Evolutionary conservation across 2,888 invertebrate genomes (phyloP), one percentile per base, ranked within the genome.

Genomic region (Orchestes rusci): DNA sequence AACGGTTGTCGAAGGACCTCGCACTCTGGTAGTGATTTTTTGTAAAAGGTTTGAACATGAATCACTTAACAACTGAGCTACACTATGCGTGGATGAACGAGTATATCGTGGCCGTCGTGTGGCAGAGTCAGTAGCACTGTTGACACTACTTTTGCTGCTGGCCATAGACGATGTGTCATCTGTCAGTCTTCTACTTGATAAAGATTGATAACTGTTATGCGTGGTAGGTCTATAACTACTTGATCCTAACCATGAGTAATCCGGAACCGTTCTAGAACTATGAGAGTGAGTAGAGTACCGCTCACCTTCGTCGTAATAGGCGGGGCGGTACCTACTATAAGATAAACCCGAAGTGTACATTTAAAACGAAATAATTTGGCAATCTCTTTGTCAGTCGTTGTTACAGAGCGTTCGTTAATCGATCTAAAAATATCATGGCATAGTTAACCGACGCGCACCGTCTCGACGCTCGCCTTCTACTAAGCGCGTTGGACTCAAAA

Each of bases 1-100:
- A 28, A 56, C 54, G 4, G 65, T 62, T 5, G 71, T 80, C 38
- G 87, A 87, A 29, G 87, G 86, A 36, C 85, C 85, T 50, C 89
- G 78, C 35, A 77, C 77, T 52, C 84, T 76, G 23, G 82, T 83
- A 5, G 79, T 75, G 59, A 91, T 73, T 55, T 88, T 76, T 65
- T 88, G 88, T 59, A 91, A 76, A 55, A 91, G 75, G 70, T 79
- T 90, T 61, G 86, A 84, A 70, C 88, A 91, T 57, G 89, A 88
- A 66, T 91, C 90, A 56, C 83, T 84, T 57, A 91, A 72, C 60
- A 91, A 72, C 69, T 91, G 90, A 53, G 88, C 84, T 58, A 91
- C 87, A 70, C 88, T 89, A 36, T 82, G 76, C 39, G 82, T 80
- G 38, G 82, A 80, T 47, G 84, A 83, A 39, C 89, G 85, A 51